phyloP scores from a whole-genome alignment of 2,113 vertebrate species.

The Neofelis nebulosa region DNA sequence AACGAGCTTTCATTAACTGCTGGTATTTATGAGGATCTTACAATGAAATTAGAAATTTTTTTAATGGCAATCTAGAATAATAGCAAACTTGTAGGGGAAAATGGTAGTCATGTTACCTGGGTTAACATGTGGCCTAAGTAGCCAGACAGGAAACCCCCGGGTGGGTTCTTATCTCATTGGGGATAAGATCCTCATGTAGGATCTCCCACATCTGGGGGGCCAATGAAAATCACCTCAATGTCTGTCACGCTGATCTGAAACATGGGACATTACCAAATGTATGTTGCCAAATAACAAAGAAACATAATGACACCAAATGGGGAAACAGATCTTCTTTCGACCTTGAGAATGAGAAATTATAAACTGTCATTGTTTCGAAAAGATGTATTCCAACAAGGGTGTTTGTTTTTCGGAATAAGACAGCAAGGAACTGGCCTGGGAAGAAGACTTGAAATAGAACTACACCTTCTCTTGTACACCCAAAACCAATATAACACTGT shows the following conservation, averaged over 20 bases:
- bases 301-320: neutral
- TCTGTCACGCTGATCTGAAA: neutral
- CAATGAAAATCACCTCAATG: neutral
- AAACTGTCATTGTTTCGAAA: neutral
- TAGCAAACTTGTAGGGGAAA: conserved; percentile 40
- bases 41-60: conserved; percentile 49
- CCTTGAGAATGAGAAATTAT: neutral
- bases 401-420: neutral
- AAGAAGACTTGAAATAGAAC: neutral
- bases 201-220: neutral
- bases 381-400: neutral
- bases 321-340: neutral
- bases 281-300: neutral
- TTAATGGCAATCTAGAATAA: conserved; percentile 58
- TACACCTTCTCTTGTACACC: neutral
- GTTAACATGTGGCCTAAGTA: neutral
- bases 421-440: neutral
- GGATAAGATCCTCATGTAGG: neutral
- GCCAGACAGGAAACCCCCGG: neutral
- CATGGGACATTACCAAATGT: neutral
- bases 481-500: neutral
- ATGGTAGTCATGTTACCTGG: neutral
- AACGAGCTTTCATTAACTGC: conserved; percentile 45
- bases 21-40: conserved; percentile 42
- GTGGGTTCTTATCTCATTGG: neutral